Evolutionary conservation across 2,888 invertebrate genomes (phyloP).

Genomic region (Nomada lathburiana): DNA sequence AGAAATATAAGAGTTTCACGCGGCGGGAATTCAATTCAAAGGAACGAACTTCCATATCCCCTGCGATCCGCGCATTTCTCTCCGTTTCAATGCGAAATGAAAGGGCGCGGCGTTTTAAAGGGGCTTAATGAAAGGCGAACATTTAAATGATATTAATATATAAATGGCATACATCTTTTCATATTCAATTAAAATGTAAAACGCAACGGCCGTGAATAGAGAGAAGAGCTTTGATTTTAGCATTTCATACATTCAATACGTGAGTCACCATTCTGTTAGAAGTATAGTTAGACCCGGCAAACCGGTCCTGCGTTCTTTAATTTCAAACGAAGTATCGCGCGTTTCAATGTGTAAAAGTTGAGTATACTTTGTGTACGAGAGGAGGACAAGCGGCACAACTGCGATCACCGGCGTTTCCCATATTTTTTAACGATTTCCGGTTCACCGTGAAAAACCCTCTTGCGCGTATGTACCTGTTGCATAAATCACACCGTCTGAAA

Average conservation of each 20-base stretch:
- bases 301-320: constrained; percentile 55
- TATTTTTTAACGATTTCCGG: constrained; percentile 31
- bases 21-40: constrained; percentile 22
- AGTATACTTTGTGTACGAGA: constrained; percentile 16
- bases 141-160: not conserved
- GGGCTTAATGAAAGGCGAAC: not conserved
- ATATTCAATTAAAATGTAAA: not conserved
- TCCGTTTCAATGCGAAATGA: not conserved
- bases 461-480: not conserved
- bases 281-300: constrained; percentile 46
- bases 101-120: not conserved
- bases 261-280: constrained; percentile 57
- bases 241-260: constrained; percentile 29
- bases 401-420: constrained; percentile 1
- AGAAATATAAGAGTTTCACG: constrained; percentile 22
- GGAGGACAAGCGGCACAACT: constrained; percentile 8
- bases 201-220: not conserved
- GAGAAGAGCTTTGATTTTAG: constrained; percentile 21
- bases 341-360: constrained; percentile 32
- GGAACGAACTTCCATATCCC: constrained; percentile 11
- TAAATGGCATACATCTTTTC: not conserved
- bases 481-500: constrained; percentile 28
- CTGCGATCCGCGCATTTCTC: constrained; percentile 18
- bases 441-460: constrained; percentile 9
- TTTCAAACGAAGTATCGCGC: constrained; percentile 41